These are phyloP conservation scores for Aethes cnicana DNA, from an alignment of 2,888 invertebrate species.

Conservation along the genomic window DNA sequence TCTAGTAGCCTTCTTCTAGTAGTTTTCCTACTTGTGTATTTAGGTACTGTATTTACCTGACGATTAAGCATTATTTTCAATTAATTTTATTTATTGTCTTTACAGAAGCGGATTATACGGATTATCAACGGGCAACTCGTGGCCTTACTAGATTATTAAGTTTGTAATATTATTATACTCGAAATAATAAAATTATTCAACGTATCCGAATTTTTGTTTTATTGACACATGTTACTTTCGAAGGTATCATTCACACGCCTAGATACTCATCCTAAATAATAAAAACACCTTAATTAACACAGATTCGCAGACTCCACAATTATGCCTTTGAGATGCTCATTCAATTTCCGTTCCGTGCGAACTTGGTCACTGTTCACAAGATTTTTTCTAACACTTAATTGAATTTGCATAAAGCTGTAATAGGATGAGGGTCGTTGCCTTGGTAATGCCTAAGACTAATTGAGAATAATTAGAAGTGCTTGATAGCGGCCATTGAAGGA, in stretches of 20 bases:
- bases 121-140: slow-evolving; percentile 6
- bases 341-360: slow-evolving; percentile 14
- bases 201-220: too few relatives aligned
- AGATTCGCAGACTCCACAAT: slow-evolving; percentile 8
- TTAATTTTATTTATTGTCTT: too few relatives aligned
- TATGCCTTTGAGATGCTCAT: slow-evolving; percentile 17
- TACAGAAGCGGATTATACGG: slow-evolving; percentile 16
- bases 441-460: slow-evolving; percentile 28
- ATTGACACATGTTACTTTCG: too few relatives aligned
- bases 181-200: too few relatives aligned
- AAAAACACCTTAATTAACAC: slow-evolving; percentile 10
- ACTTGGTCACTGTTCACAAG: slow-evolving; percentile 18
- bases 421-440: slow-evolving; percentile 32
- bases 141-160: slow-evolving; percentile 13
- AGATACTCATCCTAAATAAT: not conserved
- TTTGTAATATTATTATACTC: not conserved
- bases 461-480: slow-evolving; percentile 32
- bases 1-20: too few relatives aligned
- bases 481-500: not conserved
- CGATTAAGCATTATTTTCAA: too few relatives aligned
- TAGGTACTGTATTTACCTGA: too few relatives aligned
- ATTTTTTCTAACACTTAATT: slow-evolving; percentile 47
- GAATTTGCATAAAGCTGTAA: slow-evolving; percentile 51
- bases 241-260: not conserved
- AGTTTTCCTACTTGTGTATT: too few relatives aligned